These are phyloP conservation scores for Thelohanellus kitauei DNA, from an alignment of 30 jellyfish, hydroid and myxozoan genomes.

Conservation along the genomic window DNA sequence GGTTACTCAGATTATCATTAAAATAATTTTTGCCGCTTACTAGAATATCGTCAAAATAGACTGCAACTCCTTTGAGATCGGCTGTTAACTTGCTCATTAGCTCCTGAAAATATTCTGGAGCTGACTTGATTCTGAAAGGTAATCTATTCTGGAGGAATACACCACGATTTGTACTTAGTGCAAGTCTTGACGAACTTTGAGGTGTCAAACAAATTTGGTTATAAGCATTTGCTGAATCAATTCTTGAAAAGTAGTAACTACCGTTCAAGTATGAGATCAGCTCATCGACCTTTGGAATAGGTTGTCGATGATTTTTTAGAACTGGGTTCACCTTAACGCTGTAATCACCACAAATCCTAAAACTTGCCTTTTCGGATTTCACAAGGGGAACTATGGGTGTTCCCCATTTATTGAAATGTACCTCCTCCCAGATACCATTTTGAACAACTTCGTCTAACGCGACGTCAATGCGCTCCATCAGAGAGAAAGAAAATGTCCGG, in stretches of 20 bases:
- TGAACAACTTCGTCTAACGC: slow-evolving; percentile 2
- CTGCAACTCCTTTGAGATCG: slow-evolving; percentile 14
- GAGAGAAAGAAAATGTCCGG: slow-evolving; percentile 7
- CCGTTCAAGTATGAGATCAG: slow-evolving; percentile 5
- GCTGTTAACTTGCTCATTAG: slow-evolving; percentile 1
- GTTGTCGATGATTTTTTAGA: slow-evolving; percentile 1
- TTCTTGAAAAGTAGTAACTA: slow-evolving; percentile 4
- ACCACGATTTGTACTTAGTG: slow-evolving; percentile 10
- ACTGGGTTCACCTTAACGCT: slow-evolving; percentile 10
- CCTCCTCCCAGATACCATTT: slow-evolving; percentile 7
- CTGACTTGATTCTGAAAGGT: slow-evolving; percentile 7
- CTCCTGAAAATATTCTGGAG: slow-evolving; percentile 5
- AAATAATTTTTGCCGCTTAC: no score
- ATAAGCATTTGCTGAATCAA: slow-evolving; percentile 7
- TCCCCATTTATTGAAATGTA: slow-evolving; percentile 8
- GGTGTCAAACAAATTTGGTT: slow-evolving; percentile 3
- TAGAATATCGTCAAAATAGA: slow-evolving; percentile 5
- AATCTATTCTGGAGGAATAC: slow-evolving; percentile 7
- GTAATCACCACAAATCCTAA: slow-evolving; percentile 15
- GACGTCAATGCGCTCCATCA: slow-evolving; percentile 2
- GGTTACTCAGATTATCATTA: no score
- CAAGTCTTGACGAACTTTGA: not conserved
- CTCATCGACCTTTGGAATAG: no score
- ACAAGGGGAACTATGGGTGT: slow-evolving; percentile 8
- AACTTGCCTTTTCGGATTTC: slow-evolving; percentile 6